phyloP scores from a whole-genome alignment of 2,888 invertebrate species.

The Pseudeuparius sepicola region DNA sequence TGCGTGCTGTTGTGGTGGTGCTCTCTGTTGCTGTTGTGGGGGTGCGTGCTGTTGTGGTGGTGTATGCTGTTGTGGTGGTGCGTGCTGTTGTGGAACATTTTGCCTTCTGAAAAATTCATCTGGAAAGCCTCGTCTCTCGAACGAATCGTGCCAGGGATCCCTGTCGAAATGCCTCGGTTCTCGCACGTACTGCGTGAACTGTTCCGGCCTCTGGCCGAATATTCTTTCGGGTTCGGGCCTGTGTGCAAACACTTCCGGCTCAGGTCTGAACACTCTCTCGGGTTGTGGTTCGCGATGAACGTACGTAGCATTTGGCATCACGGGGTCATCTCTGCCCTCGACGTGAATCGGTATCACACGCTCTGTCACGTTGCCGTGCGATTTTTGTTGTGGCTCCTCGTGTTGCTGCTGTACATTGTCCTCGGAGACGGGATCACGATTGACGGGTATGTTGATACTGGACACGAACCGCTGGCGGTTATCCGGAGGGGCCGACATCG shows the following conservation, averaged over 20 bases:
- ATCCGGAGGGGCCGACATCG: conserved; percentile 74
- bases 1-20: conserved; percentile 35
- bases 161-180: conserved; percentile 21
- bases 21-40: conserved; percentile 30
- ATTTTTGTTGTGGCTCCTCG: conserved; percentile 30
- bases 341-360: conserved; percentile 83
- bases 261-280: conserved; percentile 16
- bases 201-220: conserved; percentile 37
- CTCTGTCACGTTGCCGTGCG: conserved; percentile 43
- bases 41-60: conserved; percentile 27
- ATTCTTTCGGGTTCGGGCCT: conserved; percentile 29
- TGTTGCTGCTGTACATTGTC: conserved; percentile 30
- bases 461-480: conserved; percentile 35
- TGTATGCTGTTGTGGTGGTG: not conserved
- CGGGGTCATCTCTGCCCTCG: conserved; percentile 73
- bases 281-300: conserved; percentile 23
- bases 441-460: conserved; percentile 36
- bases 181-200: conserved; percentile 41
- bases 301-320: conserved; percentile 57
- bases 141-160: conserved; percentile 17
- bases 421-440: conserved; percentile 24
- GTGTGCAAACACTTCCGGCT: no score
- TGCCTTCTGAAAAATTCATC: conserved; percentile 22
- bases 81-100: conserved; percentile 15
- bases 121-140: conserved; percentile 26